These are phyloP conservation scores for Agrilus cyanescens DNA, from an alignment of 2,888 invertebrate species.

Conservation along the genomic window DNA sequence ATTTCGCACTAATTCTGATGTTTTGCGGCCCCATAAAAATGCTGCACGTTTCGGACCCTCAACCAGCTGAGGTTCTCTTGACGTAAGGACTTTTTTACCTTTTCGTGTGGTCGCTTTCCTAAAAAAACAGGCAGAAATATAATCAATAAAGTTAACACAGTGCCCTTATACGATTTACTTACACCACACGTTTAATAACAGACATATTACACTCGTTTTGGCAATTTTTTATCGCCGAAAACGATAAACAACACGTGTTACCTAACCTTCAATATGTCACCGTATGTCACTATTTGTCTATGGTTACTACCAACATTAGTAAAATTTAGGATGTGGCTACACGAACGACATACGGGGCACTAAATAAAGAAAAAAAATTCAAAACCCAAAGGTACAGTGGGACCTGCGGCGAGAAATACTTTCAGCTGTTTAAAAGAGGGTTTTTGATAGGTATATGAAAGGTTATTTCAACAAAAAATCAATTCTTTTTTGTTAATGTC, in stretches of 20 bases:
- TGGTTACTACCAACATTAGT: too few relatives aligned
- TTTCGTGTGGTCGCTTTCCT: conserved; percentile 84
- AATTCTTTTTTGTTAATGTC: too few relatives aligned
- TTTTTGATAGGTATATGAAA: too few relatives aligned
- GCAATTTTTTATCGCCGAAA: conserved; percentile 1
- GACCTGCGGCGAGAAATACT: too few relatives aligned
- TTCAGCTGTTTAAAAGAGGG: too few relatives aligned
- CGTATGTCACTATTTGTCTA: too few relatives aligned
- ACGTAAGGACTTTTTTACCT: conserved; percentile 72
- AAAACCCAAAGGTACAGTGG: too few relatives aligned
- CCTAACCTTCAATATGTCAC: too few relatives aligned
- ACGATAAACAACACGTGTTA: conserved; percentile 5
- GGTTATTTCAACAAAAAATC: too few relatives aligned
- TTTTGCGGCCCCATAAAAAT: conserved; percentile 75
- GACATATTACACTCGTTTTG: conserved; percentile 25
- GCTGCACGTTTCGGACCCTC: conserved; percentile 79
- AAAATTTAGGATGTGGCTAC: too few relatives aligned
- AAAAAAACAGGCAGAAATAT: conserved; percentile 17
- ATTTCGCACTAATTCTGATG: conserved; percentile 55
- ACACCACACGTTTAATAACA: conserved; percentile 35
- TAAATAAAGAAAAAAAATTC: too few relatives aligned
- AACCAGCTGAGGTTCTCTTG: conserved; percentile 74
- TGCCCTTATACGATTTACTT: conserved; percentile 19
- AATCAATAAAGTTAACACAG: not conserved
- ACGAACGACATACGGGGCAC: too few relatives aligned